Evolutionary conservation across 1,140 invertebrate species (phyloP), one percentile per base, ranked within the genome.

Genomic region (Conus ventricosus): DNA sequence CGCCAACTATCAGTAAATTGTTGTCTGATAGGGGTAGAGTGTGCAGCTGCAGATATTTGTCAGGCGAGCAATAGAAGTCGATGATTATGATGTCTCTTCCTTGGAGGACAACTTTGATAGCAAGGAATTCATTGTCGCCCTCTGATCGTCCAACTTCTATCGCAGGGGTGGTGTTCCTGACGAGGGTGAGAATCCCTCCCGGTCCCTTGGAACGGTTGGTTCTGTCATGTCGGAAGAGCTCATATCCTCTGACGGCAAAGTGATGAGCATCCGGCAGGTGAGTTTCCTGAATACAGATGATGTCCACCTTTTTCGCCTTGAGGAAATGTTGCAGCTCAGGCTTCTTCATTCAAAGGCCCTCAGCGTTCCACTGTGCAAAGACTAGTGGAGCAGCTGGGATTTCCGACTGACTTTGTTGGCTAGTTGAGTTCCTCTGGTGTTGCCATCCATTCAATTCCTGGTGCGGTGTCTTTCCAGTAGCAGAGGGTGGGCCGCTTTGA

Each of bases 281-380:
- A 15, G 85, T 86, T 63, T 86, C n/a, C 89, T 90, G 87, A 54
- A 88, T 88, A 84, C 87, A 88, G n/a, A 55, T 84, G 63, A 90
- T 82, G 57, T 86, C 67, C 15, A 67, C 39, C n/a, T 86, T 51
- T 55, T 86, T 8, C 27, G 23, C 20, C 60, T 63, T 86, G 85
- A 86, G 57, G 63, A 86, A 86, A 10, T 86, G 54, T 76, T 75
- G 85, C 13, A 88, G 57, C 71, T 89, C 87, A 55, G 84, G 75
- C 54, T 90, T 88, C 67, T 88, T 90, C 75, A 17, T 86, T 54
- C 85, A 8, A 86, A 86, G 85, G 85, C 85, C 63, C 20, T 75
- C 85, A 71, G 54, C 55, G 67, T 86, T 6, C 85, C 85, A 86
- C 63, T 86, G 85, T 86, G 57, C 85, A 25, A 86, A 86, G 85